A percentile compares a stretch with the other conserved stretches of the same genome.
Evolutionary conservation across 2,888 invertebrate species (phyloP).

Genomic region (Pediacus dermestoides): DNA sequence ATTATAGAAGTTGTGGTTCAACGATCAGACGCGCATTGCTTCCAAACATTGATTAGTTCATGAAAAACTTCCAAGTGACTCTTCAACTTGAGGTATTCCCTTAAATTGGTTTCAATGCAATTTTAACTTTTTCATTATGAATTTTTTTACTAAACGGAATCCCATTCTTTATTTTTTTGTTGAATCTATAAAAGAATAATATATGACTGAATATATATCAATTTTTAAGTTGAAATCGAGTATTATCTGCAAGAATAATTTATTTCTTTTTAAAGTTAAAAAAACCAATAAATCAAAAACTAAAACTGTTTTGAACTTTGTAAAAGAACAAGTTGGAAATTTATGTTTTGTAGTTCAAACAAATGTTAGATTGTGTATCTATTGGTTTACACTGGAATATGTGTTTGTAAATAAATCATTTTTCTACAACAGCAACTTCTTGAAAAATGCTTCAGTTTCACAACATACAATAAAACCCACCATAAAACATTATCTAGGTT

Average conservation of each 20-base stretch:
- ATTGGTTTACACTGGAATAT: constrained; percentile 12
- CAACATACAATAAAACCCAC: too few relatives aligned
- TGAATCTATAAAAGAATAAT: too few relatives aligned
- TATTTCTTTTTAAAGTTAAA: too few relatives aligned
- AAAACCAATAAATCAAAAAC: constrained; percentile 24
- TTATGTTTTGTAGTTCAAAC: constrained; percentile 37
- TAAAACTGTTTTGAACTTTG: constrained; percentile 20
- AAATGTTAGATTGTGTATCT: constrained; percentile 38
- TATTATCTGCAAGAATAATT: too few relatives aligned
- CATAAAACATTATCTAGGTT: too few relatives aligned
- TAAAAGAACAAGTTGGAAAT: constrained; percentile 30
- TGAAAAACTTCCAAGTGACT: constrained; percentile 43
- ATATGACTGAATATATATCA: too few relatives aligned
- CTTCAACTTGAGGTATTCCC: constrained; percentile 40
- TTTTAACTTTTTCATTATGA: constrained; percentile 40
- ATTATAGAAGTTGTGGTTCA: constrained; percentile 41
- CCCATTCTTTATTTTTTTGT: too few relatives aligned
- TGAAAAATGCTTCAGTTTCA: too few relatives aligned
- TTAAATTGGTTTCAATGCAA: constrained; percentile 40
- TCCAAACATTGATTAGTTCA: constrained; percentile 44
- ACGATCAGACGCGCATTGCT: constrained; percentile 37
- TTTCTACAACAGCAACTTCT: too few relatives aligned
- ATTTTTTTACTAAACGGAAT: too few relatives aligned
- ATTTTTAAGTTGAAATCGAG: too few relatives aligned
- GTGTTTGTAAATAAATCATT: constrained; percentile 6